These are phyloP conservation scores for Lerista edwardsae DNA, from an alignment of 2,797 vertebrate species.

Conservation along the genomic window DNA sequence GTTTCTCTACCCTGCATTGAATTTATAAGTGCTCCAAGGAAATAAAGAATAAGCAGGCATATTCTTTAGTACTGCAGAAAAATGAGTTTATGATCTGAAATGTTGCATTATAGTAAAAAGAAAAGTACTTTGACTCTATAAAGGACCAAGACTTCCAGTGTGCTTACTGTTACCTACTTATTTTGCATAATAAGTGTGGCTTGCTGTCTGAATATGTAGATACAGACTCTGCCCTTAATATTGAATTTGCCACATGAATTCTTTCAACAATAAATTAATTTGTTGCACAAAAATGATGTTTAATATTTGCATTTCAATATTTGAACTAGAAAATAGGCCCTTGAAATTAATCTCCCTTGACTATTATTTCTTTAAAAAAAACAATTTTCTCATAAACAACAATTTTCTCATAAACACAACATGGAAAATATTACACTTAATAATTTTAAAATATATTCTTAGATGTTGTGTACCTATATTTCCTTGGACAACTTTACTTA, in stretches of 20 bases:
- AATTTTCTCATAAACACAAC: background rate
- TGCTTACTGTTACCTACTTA: conserved; percentile 39
- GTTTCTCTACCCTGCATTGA: conserved; percentile 80
- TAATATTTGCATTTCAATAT: background rate
- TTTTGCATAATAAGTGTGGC: conserved; percentile 36
- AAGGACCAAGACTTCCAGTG: background rate
- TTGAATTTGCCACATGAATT: conserved; percentile 23
- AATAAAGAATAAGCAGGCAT: conserved; percentile 85
- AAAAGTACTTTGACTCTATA: conserved; percentile 16
- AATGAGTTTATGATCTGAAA: conserved; percentile 22
- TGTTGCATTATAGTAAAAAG: conserved; percentile 42
- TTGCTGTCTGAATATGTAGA: background rate
- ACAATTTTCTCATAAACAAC: too few relatives aligned
- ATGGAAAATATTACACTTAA: conserved; percentile 27
- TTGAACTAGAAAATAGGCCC: background rate
- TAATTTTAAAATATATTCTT: conserved; percentile 46
- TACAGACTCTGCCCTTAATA: conserved; percentile 14
- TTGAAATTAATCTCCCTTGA: conserved; percentile 26
- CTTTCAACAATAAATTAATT: conserved; percentile 30
- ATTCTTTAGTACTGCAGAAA: conserved; percentile 29
- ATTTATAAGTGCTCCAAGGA: conserved; percentile 83
- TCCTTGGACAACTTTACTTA: conserved; percentile 81
- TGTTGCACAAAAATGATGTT: background rate
- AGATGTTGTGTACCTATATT: conserved; percentile 79
- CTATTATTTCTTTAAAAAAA: conserved; percentile 17